A percentile compares a stretch with the other conserved stretches of the same genome.
Evolutionary conservation across 2,888 invertebrate species (phyloP).

Genomic region (Tubulanus polymorphus): DNA sequence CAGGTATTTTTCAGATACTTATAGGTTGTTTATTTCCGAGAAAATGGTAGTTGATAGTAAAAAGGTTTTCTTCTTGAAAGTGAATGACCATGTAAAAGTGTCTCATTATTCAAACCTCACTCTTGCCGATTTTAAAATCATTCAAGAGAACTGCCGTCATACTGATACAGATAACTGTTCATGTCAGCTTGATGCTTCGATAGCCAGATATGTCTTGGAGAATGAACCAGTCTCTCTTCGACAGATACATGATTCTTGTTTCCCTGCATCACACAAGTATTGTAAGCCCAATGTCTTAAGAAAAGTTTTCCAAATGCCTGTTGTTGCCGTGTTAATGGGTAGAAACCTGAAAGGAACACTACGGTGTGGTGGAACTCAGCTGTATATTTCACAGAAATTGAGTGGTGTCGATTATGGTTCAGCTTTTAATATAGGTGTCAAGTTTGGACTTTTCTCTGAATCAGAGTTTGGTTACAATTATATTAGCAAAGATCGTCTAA

Average conservation of each 20-base stretch:
- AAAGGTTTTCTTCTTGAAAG: too few relatives aligned
- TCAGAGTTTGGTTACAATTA: background rate
- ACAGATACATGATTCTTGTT: background rate
- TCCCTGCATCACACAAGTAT: background rate
- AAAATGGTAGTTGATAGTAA: too few relatives aligned
- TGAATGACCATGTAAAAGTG: too few relatives aligned
- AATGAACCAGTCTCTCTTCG: background rate
- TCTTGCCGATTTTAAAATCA: too few relatives aligned
- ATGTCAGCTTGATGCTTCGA: too few relatives aligned
- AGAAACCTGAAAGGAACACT: background rate
- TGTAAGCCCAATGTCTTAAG: background rate
- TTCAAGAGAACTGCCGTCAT: too few relatives aligned
- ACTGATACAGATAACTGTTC: too few relatives aligned
- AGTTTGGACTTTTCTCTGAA: background rate
- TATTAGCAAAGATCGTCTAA: background rate
- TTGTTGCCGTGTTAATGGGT: background rate
- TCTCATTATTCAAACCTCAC: too few relatives aligned
- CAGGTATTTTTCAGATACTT: too few relatives aligned
- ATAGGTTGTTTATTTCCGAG: too few relatives aligned
- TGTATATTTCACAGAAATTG: background rate
- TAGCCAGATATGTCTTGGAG: background rate
- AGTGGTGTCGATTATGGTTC: background rate
- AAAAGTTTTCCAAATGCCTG: background rate
- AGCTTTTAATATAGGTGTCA: background rate
- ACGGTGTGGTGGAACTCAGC: background rate